Percentiles rank a stretch among this genome's conserved stretches.
Evolutionary conservation across 2,888 invertebrate species (phyloP).

Genomic region (Adelognathus sp.): DNA sequence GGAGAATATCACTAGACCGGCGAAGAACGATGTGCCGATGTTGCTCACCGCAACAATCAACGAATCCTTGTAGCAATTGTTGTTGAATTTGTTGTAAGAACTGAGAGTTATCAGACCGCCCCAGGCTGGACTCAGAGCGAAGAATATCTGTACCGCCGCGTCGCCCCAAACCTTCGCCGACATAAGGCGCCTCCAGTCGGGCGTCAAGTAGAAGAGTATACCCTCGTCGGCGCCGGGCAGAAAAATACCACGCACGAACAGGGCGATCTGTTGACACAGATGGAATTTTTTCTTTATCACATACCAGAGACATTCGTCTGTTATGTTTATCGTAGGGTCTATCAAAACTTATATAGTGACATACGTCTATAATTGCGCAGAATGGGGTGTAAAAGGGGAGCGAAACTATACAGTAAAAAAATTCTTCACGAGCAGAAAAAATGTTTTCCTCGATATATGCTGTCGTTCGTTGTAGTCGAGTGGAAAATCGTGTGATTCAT

Average conservation of each 20-base stretch:
- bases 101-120: slow-evolving; percentile 93
- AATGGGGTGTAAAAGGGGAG: too few species aligned
- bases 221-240: slow-evolving; percentile 91
- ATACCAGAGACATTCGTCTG: not conserved
- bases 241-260: slow-evolving; percentile 90
- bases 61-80: slow-evolving; percentile 91
- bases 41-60: slow-evolving; percentile 90
- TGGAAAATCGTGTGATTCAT: too few species aligned
- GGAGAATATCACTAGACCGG: slow-evolving; percentile 91
- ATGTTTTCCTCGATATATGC: too few species aligned
- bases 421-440: too few species aligned
- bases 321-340: not conserved
- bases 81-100: slow-evolving; percentile 92
- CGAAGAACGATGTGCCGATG: slow-evolving; percentile 90
- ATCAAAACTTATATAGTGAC: too few species aligned
- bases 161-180: slow-evolving; percentile 92
- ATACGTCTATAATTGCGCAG: too few species aligned
- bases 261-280: slow-evolving; percentile 71
- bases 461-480: too few species aligned
- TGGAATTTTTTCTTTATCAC: not conserved
- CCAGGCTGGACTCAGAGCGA: slow-evolving; percentile 93
- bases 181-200: slow-evolving; percentile 88
- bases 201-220: slow-evolving; percentile 90
- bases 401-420: too few species aligned
- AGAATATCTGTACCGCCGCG: slow-evolving; percentile 94